phyloP scores from a whole-genome alignment of 2,888 invertebrate genomes.

The Drosophila antonietae region DNA sequence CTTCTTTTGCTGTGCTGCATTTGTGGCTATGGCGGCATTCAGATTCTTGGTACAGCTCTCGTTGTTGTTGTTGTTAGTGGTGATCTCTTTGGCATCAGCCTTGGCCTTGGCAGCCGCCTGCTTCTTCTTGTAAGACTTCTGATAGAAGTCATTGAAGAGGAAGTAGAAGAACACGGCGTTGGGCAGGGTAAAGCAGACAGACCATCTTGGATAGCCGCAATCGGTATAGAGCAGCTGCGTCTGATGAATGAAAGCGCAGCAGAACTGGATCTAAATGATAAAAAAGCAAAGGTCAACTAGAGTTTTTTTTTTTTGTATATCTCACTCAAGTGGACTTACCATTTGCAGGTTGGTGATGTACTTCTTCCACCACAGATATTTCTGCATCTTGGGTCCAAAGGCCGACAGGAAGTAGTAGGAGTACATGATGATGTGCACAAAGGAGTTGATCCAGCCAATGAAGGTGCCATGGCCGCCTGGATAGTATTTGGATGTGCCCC shows the following conservation, averaged over 20 bases:
- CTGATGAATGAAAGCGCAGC: slow-evolving; percentile 93
- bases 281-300: background rate
- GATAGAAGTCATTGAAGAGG: slow-evolving; percentile 96
- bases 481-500: slow-evolving; percentile 96
- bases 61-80: slow-evolving; percentile 69
- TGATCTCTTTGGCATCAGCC: slow-evolving; percentile 47
- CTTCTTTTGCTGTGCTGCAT: slow-evolving; percentile 48
- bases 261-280: slow-evolving; percentile 91
- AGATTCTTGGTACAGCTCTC: slow-evolving; percentile 73
- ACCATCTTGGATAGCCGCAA: slow-evolving; percentile 95
- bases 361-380: slow-evolving; percentile 97
- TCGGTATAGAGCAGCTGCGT: slow-evolving; percentile 93
- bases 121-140: slow-evolving; percentile 88
- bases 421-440: slow-evolving; percentile 98
- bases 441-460: slow-evolving; percentile 93
- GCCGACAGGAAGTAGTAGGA: slow-evolving; percentile 95
- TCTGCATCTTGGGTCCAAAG: slow-evolving; percentile 93
- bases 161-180: slow-evolving; percentile 97
- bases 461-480: slow-evolving; percentile 96
- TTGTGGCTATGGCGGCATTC: slow-evolving; percentile 57
- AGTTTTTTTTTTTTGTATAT: background rate
- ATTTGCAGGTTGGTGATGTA: slow-evolving; percentile 96
- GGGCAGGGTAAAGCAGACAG: slow-evolving; percentile 92
- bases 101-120: slow-evolving; percentile 75
- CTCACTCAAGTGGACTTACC: slow-evolving; percentile 85